Conservation (phyloP, 2,888 invertebrate genomes). For the Alloscopus bannaensis region DNA sequence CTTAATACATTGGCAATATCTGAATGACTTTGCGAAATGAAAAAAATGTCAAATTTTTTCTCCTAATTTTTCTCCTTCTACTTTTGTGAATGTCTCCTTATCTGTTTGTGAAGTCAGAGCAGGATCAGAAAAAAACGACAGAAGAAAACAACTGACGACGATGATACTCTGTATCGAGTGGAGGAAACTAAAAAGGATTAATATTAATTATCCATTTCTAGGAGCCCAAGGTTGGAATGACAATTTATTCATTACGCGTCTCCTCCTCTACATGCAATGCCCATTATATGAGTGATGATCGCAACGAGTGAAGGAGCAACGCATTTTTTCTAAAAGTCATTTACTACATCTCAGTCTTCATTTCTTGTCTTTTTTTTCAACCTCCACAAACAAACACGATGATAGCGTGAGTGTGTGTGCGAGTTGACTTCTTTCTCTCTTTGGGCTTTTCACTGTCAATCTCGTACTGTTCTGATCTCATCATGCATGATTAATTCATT, state of each 20-base stretch:
- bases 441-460: slow-evolving; percentile 59
- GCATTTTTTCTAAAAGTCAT: slow-evolving; percentile 48
- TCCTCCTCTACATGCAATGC: not conserved
- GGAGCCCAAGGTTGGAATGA: slow-evolving; percentile 68
- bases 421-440: slow-evolving; percentile 11
- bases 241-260: slow-evolving; percentile 62
- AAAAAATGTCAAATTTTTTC: too few species aligned
- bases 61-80: too few species aligned
- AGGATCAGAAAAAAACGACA: not conserved
- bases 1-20: slow-evolving; percentile 33
- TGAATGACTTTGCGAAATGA: slow-evolving; percentile 25
- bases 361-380: slow-evolving; percentile 23
- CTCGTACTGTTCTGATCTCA: slow-evolving; percentile 61
- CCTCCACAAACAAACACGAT: too few species aligned
- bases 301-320: slow-evolving; percentile 18
- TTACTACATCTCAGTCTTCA: slow-evolving; percentile 27
- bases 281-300: not conserved
- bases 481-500: slow-evolving; percentile 68
- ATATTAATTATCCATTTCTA: slow-evolving; percentile 69
- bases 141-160: not conserved
- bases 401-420: too few species aligned
- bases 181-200: slow-evolving; percentile 29
- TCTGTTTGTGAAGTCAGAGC: not conserved
- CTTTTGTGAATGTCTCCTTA: too few species aligned
- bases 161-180: too few species aligned